Base-by-base conservation (phyloP, 2,888 invertebrate species). In the Barypeithes pellucidus region DNA sequence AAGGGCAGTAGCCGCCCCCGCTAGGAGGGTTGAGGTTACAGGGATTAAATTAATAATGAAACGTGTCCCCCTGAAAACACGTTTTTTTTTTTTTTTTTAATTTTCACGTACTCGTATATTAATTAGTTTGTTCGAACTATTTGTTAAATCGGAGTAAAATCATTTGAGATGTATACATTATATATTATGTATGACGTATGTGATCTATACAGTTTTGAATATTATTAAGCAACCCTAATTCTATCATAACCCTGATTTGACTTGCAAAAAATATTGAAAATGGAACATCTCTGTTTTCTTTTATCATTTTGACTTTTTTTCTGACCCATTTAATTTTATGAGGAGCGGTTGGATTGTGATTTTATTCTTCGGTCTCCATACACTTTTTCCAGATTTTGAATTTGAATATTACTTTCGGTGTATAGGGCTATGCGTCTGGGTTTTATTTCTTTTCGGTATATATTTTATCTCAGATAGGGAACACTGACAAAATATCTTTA, bases 241-340 rank as follows among this genome's bases (percentile, higher is more conserved):
- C 12, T 39, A 39, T 39, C 39, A n/a, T 39, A 39, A 39, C 39
- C 4, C 39, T 39, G 3, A 39, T 39, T 39, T 39, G 39, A 5
- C 39, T 39, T n/a, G 39, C 12, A n/a, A n/a, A n/a, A 39, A 39
- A 16, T 43, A 43, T 16, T 43, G 16, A 43, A 43, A 16, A 43
- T 2, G 43, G 43, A 43, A 43, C 43, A 43, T 43, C 16, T 43
- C 43, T 43, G 43, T 43, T 16, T 16, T 43, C 43, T n/a, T 43
- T 43, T 16, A 39, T 43, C 16, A 43, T 43, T 43, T 16, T 16
- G 2, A 43, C 43, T 43, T 43, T 43, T 16, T 16, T 43, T 29
- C 43, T 43, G 16, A 0, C 4, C 43, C 16, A 43, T 43, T 43
- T 43, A 43, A 14, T 43, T 43, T 43, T 43, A 43, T 43, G 43